phyloP scores from a whole-genome alignment of 2,797 vertebrate species.

The Leptoclinus maculatus region DNA sequence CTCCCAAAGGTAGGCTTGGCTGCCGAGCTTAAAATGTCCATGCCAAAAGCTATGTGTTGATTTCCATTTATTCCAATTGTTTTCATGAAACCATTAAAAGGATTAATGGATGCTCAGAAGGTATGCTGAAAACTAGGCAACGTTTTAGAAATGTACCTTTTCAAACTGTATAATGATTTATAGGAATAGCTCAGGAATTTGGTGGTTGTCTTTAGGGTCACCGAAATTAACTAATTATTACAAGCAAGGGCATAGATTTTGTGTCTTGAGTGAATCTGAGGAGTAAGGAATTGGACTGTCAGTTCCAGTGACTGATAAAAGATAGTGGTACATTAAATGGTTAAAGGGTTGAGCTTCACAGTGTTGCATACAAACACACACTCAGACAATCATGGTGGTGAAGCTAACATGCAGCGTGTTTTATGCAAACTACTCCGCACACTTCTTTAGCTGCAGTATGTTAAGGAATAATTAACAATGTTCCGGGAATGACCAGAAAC shows the following conservation, averaged over 20 bases:
- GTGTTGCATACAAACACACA: neutral
- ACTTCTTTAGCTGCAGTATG: neutral
- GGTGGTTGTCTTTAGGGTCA: neutral
- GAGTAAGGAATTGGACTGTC: neutral
- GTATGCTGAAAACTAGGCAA: neutral
- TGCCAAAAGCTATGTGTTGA: neutral
- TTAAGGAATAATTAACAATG: neutral
- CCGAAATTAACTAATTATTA: neutral
- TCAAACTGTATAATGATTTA: neutral
- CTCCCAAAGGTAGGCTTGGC: slow-evolving; percentile 89
- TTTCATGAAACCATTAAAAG: slow-evolving; percentile 7
- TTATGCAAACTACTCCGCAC: neutral
- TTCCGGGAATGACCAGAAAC: neutral
- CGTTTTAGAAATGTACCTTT: neutral
- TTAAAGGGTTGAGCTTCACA: neutral
- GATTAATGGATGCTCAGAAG: slow-evolving; percentile 4
- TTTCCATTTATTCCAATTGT: neutral
- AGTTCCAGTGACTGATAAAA: neutral
- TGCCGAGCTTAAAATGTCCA: neutral
- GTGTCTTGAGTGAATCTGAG: neutral
- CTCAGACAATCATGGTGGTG: neutral
- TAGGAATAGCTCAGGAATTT: neutral
- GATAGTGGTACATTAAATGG: neutral
- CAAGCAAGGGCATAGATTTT: neutral
- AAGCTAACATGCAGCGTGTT: too few species aligned